Evolutionary conservation across 1,140 invertebrate species (phyloP).

Genomic region (Oreohelix idahoensis): DNA sequence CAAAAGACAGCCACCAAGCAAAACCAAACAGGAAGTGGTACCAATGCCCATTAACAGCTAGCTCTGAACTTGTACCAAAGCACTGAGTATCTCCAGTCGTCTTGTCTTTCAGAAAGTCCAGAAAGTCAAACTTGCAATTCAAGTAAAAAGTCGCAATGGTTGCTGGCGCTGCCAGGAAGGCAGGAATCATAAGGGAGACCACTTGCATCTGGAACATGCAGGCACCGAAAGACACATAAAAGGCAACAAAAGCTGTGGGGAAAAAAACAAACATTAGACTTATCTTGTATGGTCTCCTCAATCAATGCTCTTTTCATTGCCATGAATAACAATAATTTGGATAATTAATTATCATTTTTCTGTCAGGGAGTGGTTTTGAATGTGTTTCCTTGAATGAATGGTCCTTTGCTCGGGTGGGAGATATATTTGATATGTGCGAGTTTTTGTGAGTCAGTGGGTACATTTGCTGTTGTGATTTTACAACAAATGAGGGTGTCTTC

Average conservation of each 20-base stretch:
- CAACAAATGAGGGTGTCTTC: too few species aligned
- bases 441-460: too few species aligned
- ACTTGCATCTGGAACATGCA: slow-evolving; percentile 66
- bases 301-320: too few species aligned
- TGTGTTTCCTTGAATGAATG: too few species aligned
- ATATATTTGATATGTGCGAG: too few species aligned
- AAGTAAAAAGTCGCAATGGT: slow-evolving; percentile 43
- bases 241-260: slow-evolving; percentile 49
- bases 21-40: slow-evolving; percentile 35
- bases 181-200: slow-evolving; percentile 53
- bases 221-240: slow-evolving; percentile 55
- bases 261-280: neutral
- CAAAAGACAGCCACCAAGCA: slow-evolving; percentile 84
- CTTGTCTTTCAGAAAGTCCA: neutral
- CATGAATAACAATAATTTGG: too few species aligned
- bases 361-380: too few species aligned
- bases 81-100: neutral
- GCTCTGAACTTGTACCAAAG: neutral
- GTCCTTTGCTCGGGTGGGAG: too few species aligned
- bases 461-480: too few species aligned
- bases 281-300: too few species aligned
- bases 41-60: neutral
- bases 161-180: slow-evolving; percentile 56
- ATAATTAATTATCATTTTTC: too few species aligned
- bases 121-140: neutral